Evolutionary conservation across 1,140 invertebrate genomes (phyloP), one percentile per base, ranked within the genome.

Genomic region (Parasteatoda tepidariorum): DNA sequence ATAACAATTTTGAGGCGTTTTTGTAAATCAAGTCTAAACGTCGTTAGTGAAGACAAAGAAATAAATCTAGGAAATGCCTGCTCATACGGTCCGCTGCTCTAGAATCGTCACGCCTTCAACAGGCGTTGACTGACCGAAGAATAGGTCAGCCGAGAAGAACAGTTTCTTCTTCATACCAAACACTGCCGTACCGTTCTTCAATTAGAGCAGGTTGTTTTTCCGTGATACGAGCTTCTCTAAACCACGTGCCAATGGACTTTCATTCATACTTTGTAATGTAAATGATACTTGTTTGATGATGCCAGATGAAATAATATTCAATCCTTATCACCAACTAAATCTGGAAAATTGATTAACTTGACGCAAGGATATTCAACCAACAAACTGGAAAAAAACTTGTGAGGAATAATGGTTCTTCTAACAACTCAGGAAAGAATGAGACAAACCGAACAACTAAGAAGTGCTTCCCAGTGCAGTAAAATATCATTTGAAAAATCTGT

Each of bases 111-210:
- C 64, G 64, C 57, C 34, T 64, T 22, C 24, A n/a, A 59, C 59
- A 59, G 22, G 33, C 73, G 73, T 75, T 75, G 73, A 75, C 18
- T 75, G 73, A 75, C 73, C 73, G 73, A 26, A 31, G 57, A 75
- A 62, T 75, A 64, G 73, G 73, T 75, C 73, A 75, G 73, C 22
- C 73, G 59, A 61, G 30, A 33, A 62, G 33, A 55, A 31, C 30
- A 26, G 71, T 74, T 75, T 75, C 73, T 61, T 61, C 59, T 57
- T 75, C 68, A 30, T 28, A 26, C 26, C 54, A 31, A 61, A 34
- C 54, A 28, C 34, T 57, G 33, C 68, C 31, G 48, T 18, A 48
- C 31, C 67, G 18, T 24, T 70, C 26, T 26, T 22, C 13, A 18
- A 18, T 22, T 55, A 13, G 22, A 55, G 48, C 22, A 13, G 48